These are phyloP conservation scores for Sminthurinus aureus DNA, from an alignment of 2,888 invertebrate species.

Conservation along the genomic window DNA sequence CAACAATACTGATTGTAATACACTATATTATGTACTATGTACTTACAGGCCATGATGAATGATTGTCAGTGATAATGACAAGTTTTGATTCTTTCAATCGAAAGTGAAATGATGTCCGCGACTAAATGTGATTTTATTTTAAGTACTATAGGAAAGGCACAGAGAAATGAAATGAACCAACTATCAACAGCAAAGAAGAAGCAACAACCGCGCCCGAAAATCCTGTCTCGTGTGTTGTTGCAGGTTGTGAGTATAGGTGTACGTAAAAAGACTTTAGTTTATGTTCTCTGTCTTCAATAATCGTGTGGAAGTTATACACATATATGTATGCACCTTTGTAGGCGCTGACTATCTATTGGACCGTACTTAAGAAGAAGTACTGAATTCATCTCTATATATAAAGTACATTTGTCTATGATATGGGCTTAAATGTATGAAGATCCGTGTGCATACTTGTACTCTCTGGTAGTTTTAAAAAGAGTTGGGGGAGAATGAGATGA, in stretches of 20 bases:
- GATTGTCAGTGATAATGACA: too few relatives aligned
- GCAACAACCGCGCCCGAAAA: conserved; percentile 18
- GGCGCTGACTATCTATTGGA: not conserved
- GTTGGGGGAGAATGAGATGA: conserved; percentile 6
- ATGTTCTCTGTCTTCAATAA: too few relatives aligned
- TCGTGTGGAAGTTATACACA: too few relatives aligned
- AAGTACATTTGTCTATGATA: not conserved
- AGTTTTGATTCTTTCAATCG: not conserved
- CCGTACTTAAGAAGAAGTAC: not conserved
- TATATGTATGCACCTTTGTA: not conserved
- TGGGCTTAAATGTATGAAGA: not conserved
- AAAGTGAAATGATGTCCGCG: too few relatives aligned
- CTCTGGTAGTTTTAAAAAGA: conserved; percentile 5
- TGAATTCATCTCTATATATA: conserved; percentile 6
- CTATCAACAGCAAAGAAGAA: not conserved
- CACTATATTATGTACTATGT: too few relatives aligned
- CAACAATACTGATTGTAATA: too few relatives aligned
- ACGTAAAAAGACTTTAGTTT: too few relatives aligned
- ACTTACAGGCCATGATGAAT: too few relatives aligned
- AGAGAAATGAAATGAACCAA: not conserved
- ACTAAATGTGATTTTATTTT: too few relatives aligned
- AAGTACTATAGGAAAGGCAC: not conserved
- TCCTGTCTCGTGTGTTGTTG: not conserved
- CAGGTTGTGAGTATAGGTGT: too few relatives aligned
- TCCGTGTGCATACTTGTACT: conserved; percentile 8